These are phyloP conservation scores for Eurosta solidaginis DNA, from an alignment of 1,140 invertebrate genomes.

Conservation along the genomic window DNA sequence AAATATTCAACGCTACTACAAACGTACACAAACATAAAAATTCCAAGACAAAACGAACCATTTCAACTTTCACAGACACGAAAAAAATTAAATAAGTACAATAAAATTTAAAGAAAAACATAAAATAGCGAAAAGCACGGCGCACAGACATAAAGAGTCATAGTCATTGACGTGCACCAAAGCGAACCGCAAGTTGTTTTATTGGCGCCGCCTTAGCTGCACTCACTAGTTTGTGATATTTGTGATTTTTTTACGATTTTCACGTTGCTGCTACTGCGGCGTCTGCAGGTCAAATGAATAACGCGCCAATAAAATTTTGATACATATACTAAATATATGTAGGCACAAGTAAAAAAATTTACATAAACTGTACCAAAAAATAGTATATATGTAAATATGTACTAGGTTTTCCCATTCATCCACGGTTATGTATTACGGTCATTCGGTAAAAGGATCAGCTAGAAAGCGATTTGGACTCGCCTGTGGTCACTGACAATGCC, in stretches of 20 bases:
- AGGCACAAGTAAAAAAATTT: too few relatives aligned
- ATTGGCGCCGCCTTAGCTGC: constrained; percentile 7
- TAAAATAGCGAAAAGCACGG: neutral
- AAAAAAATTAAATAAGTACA: neutral
- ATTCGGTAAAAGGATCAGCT: too few relatives aligned
- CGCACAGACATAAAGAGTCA: too few relatives aligned
- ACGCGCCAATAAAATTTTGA: neutral
- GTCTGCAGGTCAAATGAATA: constrained; percentile 23
- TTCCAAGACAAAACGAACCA: neutral
- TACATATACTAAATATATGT: neutral
- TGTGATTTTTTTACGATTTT: neutral
- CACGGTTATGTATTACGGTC: too few relatives aligned
- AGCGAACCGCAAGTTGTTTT: neutral
- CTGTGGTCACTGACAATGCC: too few relatives aligned
- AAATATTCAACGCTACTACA: neutral
- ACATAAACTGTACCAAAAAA: too few relatives aligned
- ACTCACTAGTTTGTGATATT: neutral
- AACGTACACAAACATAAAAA: neutral
- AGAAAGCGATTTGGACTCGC: too few relatives aligned
- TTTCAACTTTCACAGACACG: constrained; percentile 12
- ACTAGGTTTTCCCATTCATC: too few relatives aligned
- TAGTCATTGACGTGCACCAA: constrained; percentile 16
- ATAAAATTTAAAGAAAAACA: too few relatives aligned
- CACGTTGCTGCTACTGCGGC: neutral
- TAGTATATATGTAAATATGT: too few relatives aligned